Conservation (phyloP, 2,888 invertebrate genomes). For the Coelopa pilipes region DNA sequence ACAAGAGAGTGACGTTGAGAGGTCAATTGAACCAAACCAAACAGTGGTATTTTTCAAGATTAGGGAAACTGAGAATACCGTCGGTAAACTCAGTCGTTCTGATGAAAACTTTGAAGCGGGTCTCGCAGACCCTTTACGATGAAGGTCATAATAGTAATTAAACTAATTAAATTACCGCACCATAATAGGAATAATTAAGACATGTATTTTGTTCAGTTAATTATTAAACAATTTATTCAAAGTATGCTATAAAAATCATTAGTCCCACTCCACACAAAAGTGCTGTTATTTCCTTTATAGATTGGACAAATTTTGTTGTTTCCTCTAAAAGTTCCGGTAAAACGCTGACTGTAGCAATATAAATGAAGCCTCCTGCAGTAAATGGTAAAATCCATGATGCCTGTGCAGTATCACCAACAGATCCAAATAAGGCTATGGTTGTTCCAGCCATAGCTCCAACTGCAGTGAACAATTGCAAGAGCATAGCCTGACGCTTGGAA, state of each 20-base stretch:
- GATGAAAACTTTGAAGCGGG: no score
- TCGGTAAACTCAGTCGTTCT: no score
- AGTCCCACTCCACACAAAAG: constrained; percentile 90
- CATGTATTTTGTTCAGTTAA: no score
- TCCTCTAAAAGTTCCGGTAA: constrained; percentile 96
- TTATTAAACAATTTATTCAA: constrained; percentile 51
- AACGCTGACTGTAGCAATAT: constrained; percentile 98
- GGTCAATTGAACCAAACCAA: no score
- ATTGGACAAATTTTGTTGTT: constrained; percentile 85
- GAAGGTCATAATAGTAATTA: no score
- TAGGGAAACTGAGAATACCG: no score
- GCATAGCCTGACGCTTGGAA: constrained; percentile 91
- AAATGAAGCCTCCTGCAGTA: constrained; percentile 99
- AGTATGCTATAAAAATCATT: constrained; percentile 92
- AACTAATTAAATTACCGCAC: no score
- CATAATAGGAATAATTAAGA: no score
- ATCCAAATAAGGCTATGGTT: constrained; percentile 84
- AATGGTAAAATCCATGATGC: constrained; percentile 94
- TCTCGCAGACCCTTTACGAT: no score
- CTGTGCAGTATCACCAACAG: constrained; percentile 73
- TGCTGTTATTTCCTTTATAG: constrained; percentile 89
- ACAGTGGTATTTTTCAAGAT: no score
- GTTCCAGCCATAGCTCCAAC: constrained; percentile 95
- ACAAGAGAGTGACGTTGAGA: no score
- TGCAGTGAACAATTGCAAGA: constrained; percentile 93